Base-by-base conservation (phyloP, 1,140 invertebrate species). In the Mylabris phalerata region DNA sequence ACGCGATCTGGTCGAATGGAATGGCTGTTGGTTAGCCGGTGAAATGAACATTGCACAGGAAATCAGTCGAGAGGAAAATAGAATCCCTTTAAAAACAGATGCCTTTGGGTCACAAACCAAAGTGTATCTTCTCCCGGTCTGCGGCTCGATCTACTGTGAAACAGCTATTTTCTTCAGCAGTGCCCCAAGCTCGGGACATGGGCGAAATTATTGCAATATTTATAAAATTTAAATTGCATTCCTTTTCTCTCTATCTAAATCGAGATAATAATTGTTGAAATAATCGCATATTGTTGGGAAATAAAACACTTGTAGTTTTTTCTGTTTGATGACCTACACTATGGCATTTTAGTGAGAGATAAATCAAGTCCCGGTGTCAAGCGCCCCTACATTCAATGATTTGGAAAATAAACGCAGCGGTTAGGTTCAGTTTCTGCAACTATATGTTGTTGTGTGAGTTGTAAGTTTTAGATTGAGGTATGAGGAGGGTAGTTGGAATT, bases 71-170 rank as follows among this genome's bases (percentile, higher is more conserved):
- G 65, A 61, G 61, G 65, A 70, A 70, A 70, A 70, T 70, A 65
- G 67, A 69, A 70, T 70, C 63, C 65, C 57, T 70, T 70, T 70
- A 66, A 67, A 67, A 69, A 69, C 68, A 69, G 65, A 69, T 70
- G 67, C 65, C 65, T 70, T 66, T 57, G 55, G 65, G 67, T 64
- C 65, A 65, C 64, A 65, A 60, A 64, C 57, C 62, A 62, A 65
- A 65, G 57, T 62, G 59, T 64, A 65, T 65, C 60, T 62, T 40
- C 45, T 55, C 3, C 11, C 41, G 9, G 41, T 42, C 27, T 55
- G 48, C 40, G 40, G 24, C 24, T 46, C 48, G 55, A 57, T 57
- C 47, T 48, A 57, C 48, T 57, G 46, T 57, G 46, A 49, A 45
- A 38, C 42, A 56, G 52, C 50, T 41, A 55, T 48, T 60, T 48